Conservation (phyloP, 2,113 vertebrate genomes). For the Psittacara wagleri region DNA sequence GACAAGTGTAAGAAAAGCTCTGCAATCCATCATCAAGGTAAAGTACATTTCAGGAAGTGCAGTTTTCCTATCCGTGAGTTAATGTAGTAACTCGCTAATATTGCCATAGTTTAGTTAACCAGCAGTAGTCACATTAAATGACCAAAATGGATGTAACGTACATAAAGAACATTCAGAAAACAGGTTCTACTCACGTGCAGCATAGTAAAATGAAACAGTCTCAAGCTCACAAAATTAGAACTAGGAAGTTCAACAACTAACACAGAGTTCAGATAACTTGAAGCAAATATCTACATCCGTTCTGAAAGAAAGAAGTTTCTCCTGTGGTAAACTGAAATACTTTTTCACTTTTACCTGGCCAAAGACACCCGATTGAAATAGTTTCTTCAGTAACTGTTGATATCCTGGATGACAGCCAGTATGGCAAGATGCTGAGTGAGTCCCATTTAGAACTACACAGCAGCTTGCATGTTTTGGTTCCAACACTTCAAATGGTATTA, state of each 20-base stretch:
- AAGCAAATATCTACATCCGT: constrained; percentile 66
- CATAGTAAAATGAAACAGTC: constrained; percentile 18
- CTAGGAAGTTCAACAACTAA: constrained; percentile 31
- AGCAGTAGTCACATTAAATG: constrained; percentile 23
- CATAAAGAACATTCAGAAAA: constrained; percentile 49
- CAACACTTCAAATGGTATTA: background rate
- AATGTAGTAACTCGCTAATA: constrained; percentile 21
- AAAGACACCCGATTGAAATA: background rate
- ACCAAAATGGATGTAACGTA: constrained; percentile 47
- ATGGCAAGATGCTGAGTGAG: background rate
- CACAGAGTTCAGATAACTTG: constrained; percentile 33
- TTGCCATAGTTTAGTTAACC: background rate
- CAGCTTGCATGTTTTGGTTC: background rate
- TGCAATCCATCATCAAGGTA: constrained; percentile 50
- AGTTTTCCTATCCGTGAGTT: constrained; percentile 36
- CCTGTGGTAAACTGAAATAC: constrained; percentile 51
- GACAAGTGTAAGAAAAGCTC: constrained; percentile 6
- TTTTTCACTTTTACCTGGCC: background rate
- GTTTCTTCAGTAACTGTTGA: background rate
- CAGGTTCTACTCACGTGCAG: constrained; percentile 63
- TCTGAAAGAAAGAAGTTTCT: constrained; percentile 62
- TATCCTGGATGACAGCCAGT: background rate
- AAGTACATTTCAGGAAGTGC: constrained; percentile 64
- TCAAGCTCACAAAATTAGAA: constrained; percentile 54
- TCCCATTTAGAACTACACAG: background rate